Evolutionary conservation across 2,113 vertebrate species (phyloP).

Genomic region (Tachuris rubrigastra): DNA sequence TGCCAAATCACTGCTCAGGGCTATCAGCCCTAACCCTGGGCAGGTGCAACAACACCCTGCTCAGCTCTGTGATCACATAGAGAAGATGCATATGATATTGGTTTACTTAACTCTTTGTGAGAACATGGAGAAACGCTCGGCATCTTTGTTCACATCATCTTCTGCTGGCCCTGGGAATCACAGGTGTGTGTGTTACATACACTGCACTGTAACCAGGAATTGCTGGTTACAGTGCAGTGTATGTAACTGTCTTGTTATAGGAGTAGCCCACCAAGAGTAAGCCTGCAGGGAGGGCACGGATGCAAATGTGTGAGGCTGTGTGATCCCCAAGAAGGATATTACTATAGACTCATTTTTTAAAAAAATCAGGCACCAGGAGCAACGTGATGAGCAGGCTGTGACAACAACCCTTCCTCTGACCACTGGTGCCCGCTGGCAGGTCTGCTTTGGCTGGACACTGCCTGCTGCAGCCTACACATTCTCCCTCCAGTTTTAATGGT

Average conservation of each 20-base stretch:
- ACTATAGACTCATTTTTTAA: neutral
- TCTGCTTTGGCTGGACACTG: neutral
- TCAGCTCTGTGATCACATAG: neutral
- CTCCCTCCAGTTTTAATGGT: fast-evolving
- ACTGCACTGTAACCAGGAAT: too few relatives aligned
- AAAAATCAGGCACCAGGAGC: neutral
- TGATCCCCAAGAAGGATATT: neutral
- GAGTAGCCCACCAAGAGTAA: neutral
- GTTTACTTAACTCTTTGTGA: neutral
- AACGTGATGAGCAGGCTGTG: neutral
- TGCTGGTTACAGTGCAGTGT: neutral
- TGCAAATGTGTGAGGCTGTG: neutral
- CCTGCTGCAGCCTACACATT: neutral
- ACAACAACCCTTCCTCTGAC: neutral
- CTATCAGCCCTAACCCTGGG: neutral
- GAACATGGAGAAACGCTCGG: neutral
- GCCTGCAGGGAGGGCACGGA: neutral
- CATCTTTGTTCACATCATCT: fast-evolving
- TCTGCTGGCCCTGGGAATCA: neutral
- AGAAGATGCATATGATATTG: fast-evolving
- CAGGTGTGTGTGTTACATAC: too few relatives aligned
- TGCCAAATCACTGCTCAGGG: neutral
- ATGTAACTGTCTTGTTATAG: neutral
- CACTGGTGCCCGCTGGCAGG: fast-evolving
- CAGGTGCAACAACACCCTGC: fast-evolving